Conservation (phyloP, 1,140 invertebrate species). For the Scaptomyza hsui region DNA sequence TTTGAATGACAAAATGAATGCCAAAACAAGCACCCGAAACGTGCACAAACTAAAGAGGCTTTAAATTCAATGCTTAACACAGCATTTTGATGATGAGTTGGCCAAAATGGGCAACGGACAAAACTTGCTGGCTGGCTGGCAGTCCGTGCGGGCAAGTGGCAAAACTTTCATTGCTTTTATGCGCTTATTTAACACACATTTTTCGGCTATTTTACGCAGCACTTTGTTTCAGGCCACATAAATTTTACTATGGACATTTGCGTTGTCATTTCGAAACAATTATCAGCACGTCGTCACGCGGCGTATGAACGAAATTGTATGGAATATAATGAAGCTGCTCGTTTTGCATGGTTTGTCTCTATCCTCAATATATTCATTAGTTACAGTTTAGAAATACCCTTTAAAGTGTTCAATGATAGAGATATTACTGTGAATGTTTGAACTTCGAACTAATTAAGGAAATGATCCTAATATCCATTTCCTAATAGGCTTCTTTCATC, state of each 20-base stretch:
- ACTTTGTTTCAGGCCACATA: conserved; percentile 46
- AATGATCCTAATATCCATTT: too few relatives aligned
- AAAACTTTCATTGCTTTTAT: conserved; percentile 77
- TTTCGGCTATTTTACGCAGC: conserved; percentile 66
- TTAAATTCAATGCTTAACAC: conserved; percentile 60
- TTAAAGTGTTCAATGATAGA: too few relatives aligned
- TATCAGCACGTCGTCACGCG: conserved; percentile 47
- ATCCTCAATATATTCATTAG: conserved; percentile 32
- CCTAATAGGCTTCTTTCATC: too few relatives aligned
- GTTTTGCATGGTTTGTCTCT: conserved; percentile 6
- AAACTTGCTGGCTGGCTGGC: not conserved
- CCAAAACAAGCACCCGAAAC: conserved; percentile 44
- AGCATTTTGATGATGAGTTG: conserved; percentile 61
- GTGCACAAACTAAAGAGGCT: conserved; percentile 51
- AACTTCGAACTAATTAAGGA: too few relatives aligned
- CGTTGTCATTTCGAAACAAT: conserved; percentile 73
- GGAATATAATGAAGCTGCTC: conserved; percentile 59
- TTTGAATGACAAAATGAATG: conserved; percentile 29
- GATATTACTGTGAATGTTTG: too few relatives aligned
- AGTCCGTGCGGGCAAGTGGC: conserved; percentile 59
- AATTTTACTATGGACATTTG: conserved; percentile 56
- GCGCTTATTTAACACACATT: conserved; percentile 80
- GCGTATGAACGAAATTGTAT: conserved; percentile 54
- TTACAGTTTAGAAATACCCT: conserved; percentile 4
- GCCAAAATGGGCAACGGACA: conserved; percentile 53